These are phyloP conservation scores for Scrobipalpa costella DNA, from an alignment of 2,888 invertebrate species.

Conservation along the genomic window DNA sequence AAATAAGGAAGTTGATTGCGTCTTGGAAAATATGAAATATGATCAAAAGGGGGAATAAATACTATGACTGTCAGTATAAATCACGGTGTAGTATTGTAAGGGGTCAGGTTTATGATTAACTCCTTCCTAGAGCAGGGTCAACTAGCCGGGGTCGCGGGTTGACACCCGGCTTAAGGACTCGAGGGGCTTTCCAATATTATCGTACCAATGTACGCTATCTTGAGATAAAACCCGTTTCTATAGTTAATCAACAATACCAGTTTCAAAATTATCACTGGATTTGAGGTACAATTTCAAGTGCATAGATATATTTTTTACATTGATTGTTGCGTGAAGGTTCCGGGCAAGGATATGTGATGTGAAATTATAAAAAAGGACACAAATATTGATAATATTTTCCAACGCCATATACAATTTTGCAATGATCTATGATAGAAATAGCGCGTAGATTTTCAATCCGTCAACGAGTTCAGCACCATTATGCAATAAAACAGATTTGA, in stretches of 20 bases:
- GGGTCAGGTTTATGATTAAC: constrained; percentile 63
- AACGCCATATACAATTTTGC: not conserved
- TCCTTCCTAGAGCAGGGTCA: constrained; percentile 75
- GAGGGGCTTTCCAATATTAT: constrained; percentile 40
- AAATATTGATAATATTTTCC: no score
- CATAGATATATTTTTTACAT: no score
- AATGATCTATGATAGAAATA: not conserved
- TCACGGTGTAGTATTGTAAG: constrained; percentile 48
- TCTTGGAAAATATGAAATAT: constrained; percentile 25
- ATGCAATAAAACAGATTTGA: constrained; percentile 75
- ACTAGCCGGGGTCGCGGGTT: constrained; percentile 64
- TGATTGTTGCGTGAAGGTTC: no score
- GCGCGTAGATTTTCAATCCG: not conserved
- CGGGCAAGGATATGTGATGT: no score
- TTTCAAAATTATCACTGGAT: not conserved
- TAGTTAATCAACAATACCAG: not conserved
- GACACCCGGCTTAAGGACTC: constrained; percentile 47
- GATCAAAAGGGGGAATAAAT: constrained; percentile 33
- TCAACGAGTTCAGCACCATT: constrained; percentile 52
- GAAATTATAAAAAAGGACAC: no score
- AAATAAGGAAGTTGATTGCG: constrained; percentile 26
- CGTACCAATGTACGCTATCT: not conserved
- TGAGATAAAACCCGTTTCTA: not conserved
- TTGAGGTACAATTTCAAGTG: no score
- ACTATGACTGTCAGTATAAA: constrained; percentile 47